These are phyloP conservation scores for Margaritifera margaritifera DNA, from an alignment of 2,888 invertebrate genomes.

Conservation along the genomic window DNA sequence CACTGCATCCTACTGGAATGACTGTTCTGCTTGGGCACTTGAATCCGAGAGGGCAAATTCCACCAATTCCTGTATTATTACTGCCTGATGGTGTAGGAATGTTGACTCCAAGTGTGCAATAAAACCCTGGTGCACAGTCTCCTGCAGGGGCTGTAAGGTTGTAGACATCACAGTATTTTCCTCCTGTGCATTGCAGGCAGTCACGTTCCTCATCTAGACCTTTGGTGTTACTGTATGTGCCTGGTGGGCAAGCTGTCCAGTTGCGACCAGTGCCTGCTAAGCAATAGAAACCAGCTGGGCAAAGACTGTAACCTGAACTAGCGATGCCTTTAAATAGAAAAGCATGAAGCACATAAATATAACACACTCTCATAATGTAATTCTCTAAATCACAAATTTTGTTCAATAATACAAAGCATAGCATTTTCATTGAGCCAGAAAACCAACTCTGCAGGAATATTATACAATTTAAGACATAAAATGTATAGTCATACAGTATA, in stretches of 20 bases:
- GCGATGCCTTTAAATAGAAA: constrained; percentile 54
- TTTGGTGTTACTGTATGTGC: constrained; percentile 65
- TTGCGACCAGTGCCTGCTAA: constrained; percentile 65
- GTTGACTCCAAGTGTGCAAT: constrained; percentile 66
- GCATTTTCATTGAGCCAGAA: no score
- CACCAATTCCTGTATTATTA: constrained; percentile 66
- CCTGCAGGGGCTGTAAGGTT: constrained; percentile 66
- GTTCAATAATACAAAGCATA: no score
- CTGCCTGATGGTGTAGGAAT: constrained; percentile 60
- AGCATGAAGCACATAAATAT: no score
- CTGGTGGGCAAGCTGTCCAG: constrained; percentile 65
- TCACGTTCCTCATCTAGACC: constrained; percentile 53
- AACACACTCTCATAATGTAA: no score
- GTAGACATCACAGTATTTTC: constrained; percentile 60
- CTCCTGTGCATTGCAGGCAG: constrained; percentile 60
- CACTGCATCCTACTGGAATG: constrained; percentile 60
- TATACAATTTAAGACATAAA: no score
- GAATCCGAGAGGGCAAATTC: constrained; percentile 66
- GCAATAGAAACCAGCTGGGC: constrained; percentile 68
- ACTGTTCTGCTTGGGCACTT: constrained; percentile 60
- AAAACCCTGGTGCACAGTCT: constrained; percentile 63
- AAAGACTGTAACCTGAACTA: constrained; percentile 60
- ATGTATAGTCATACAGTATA: no score
- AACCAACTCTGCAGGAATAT: no score
- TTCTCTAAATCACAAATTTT: no score